phyloP scores from a whole-genome alignment of 2,888 invertebrate species.

The Tipula helvola region DNA sequence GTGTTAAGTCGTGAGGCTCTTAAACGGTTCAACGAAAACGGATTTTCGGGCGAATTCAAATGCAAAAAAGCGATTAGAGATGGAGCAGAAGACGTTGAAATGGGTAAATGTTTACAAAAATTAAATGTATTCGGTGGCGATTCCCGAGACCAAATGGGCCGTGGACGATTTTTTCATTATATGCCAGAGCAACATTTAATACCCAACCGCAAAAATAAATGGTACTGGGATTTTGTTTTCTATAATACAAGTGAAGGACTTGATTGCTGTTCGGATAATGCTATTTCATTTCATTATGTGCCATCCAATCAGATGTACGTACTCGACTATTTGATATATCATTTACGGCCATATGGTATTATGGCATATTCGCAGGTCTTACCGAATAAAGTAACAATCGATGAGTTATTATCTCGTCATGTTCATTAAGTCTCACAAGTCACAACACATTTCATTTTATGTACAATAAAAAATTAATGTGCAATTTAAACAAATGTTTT shows the following conservation, averaged over 20 bases:
- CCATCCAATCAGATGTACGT: slow-evolving; percentile 87
- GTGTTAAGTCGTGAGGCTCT: slow-evolving; percentile 60
- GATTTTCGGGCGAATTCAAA: slow-evolving; percentile 44
- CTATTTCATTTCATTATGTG: slow-evolving; percentile 90
- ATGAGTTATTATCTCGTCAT: background rate
- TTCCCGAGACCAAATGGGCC: slow-evolving; percentile 66
- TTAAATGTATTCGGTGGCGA: slow-evolving; percentile 81
- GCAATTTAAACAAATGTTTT: no score
- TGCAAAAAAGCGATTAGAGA: slow-evolving; percentile 44
- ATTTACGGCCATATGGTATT: slow-evolving; percentile 66
- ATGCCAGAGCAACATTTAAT: slow-evolving; percentile 40
- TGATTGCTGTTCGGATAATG: slow-evolving; percentile 61
- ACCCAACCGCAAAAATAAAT: slow-evolving; percentile 49
- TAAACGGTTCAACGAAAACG: slow-evolving; percentile 56
- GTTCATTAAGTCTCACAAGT: no score
- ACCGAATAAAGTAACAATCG: slow-evolving; percentile 17
- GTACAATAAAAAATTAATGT: no score
- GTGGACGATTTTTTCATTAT: slow-evolving; percentile 39
- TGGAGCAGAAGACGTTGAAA: slow-evolving; percentile 35
- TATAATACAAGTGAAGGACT: slow-evolving; percentile 57
- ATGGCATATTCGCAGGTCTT: slow-evolving; percentile 17
- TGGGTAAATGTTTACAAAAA: slow-evolving; percentile 65
- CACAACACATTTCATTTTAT: no score
- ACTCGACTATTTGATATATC: slow-evolving; percentile 28
- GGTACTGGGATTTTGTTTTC: slow-evolving; percentile 92